phyloP scores from a whole-genome alignment of 2,113 vertebrate genomes.

The Dolichotis patagonum region DNA sequence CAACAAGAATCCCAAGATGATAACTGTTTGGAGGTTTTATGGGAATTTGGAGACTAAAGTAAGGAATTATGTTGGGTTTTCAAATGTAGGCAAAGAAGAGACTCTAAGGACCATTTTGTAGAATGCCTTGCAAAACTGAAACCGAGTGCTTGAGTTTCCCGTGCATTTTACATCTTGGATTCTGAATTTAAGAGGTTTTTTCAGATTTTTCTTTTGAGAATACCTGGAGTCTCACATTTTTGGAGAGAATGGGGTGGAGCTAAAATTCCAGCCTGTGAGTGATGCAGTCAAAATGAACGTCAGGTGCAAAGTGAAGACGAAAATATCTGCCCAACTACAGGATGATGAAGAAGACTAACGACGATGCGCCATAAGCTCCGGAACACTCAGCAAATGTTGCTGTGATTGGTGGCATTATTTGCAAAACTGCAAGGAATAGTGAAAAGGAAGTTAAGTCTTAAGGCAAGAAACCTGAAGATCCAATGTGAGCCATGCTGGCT shows the following conservation, averaged over 20 bases:
- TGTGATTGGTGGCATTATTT: background rate
- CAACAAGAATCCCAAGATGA: background rate
- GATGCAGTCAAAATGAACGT: background rate
- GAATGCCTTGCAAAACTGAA: background rate
- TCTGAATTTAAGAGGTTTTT: background rate
- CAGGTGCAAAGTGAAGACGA: background rate
- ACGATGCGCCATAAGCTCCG: background rate
- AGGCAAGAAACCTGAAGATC: background rate
- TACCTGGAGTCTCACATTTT: background rate
- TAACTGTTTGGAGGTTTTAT: background rate
- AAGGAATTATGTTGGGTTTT: background rate
- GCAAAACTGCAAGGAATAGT: background rate
- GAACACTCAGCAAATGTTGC: background rate
- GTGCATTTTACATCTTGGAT: background rate
- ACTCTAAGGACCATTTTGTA: background rate
- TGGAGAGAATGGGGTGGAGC: background rate
- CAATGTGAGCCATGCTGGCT: background rate
- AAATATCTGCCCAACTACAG: background rate
- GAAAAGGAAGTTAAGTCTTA: background rate
- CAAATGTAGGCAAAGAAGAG: background rate
- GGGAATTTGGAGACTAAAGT: background rate
- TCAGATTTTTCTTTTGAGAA: background rate
- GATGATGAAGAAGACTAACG: background rate
- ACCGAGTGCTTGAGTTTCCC: background rate
- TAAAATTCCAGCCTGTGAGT: background rate